These are phyloP conservation scores for Brassicogethes aeneus DNA, from an alignment of 2,888 invertebrate genomes.

Conservation along the genomic window DNA sequence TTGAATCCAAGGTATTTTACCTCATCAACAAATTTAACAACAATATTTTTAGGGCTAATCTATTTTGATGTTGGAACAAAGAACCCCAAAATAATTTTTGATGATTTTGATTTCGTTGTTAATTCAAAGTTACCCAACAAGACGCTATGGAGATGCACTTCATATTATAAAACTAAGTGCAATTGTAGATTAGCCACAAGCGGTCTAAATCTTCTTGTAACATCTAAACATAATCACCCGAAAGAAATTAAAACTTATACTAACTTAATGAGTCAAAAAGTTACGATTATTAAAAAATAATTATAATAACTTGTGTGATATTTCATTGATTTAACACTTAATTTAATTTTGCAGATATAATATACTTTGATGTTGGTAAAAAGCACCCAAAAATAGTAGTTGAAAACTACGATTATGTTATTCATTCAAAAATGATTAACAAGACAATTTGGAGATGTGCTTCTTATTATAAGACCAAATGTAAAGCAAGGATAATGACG, in stretches of 20 bases:
- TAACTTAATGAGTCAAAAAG: neutral
- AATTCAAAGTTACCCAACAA: conserved; percentile 10
- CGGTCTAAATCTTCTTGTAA: conserved; percentile 13
- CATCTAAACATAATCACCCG: conserved; percentile 11
- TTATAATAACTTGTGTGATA: no score
- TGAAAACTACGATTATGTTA: conserved; percentile 19
- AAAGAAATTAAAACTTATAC: neutral
- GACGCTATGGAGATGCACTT: conserved; percentile 22
- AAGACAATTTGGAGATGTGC: conserved; percentile 23
- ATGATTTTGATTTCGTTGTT: conserved; percentile 19
- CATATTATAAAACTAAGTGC: conserved; percentile 23
- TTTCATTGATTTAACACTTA: neutral
- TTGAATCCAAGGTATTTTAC: no score
- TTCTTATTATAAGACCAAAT: conserved; percentile 19
- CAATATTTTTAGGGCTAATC: conserved; percentile 19
- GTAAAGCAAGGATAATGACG: conserved; percentile 18
- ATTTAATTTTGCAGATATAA: conserved; percentile 16
- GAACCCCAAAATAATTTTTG: conserved; percentile 22
- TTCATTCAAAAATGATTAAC: conserved; percentile 16
- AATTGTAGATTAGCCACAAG: conserved; percentile 18
- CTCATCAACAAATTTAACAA: no score
- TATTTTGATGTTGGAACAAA: conserved; percentile 22
- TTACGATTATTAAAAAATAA: neutral
- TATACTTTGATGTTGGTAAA: conserved; percentile 20
- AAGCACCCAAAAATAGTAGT: conserved; percentile 25